These are phyloP conservation scores for Caenorhabditis macrosperma DNA, from an alignment of 2,888 invertebrate species.

Conservation along the genomic window DNA sequence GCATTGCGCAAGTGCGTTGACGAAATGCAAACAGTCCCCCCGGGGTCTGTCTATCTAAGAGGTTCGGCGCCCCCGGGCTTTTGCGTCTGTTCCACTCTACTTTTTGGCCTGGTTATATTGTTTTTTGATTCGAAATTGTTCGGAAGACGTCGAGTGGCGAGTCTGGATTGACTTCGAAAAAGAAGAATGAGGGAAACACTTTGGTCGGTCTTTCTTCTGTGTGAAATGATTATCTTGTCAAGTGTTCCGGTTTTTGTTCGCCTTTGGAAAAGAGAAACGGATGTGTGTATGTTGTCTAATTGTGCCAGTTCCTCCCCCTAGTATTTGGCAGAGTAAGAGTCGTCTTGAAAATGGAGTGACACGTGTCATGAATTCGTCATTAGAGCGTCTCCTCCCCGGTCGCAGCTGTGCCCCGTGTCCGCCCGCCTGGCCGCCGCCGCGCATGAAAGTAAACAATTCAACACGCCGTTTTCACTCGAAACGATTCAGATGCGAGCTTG, in stretches of 20 bases:
- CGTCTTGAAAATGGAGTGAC: constrained; percentile 14
- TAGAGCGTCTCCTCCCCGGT: background rate
- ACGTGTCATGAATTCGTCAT: constrained; percentile 36
- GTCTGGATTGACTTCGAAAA: constrained; percentile 1
- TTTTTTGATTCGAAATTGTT: background rate
- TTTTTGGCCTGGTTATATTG: background rate
- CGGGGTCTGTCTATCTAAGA: background rate
- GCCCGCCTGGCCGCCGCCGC: constrained; percentile 12
- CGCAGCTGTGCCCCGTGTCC: constrained; percentile 26
- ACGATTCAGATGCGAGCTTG: constrained; percentile 28
- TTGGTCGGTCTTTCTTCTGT: background rate
- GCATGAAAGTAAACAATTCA: constrained; percentile 36
- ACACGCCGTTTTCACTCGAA: constrained; percentile 1
- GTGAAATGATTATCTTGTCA: constrained; percentile 49
- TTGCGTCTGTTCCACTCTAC: background rate
- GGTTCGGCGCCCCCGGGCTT: background rate
- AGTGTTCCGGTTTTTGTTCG: constrained; percentile 45
- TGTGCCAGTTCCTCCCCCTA: background rate
- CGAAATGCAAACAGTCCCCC: constrained; percentile 43
- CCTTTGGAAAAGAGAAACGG: constrained; percentile 15
- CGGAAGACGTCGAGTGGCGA: background rate
- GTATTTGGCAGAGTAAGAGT: background rate
- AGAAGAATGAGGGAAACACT: background rate
- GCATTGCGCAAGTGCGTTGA: constrained; percentile 30
- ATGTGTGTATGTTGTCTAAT: constrained; percentile 1